A percentile compares a stretch with the other conserved stretches of the same genome.
Conservation (phyloP, 2,888 invertebrate genomes). For the Dastarcus helophoroides region DNA sequence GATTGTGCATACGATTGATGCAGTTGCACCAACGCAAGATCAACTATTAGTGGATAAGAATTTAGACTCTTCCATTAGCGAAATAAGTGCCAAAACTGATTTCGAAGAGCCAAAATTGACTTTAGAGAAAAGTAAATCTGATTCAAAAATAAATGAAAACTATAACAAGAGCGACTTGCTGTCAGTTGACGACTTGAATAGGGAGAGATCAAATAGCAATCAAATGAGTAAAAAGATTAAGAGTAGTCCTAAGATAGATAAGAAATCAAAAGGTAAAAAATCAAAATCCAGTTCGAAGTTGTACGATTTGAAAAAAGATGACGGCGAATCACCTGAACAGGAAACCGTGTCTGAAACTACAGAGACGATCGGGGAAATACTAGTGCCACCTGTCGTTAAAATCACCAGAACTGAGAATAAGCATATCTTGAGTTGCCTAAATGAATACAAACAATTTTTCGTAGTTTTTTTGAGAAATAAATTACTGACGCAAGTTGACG, state of each 20-base stretch:
- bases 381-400: constrained; percentile 15
- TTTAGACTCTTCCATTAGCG: constrained; percentile 13
- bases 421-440: constrained; percentile 31
- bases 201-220: constrained; percentile 36
- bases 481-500: constrained; percentile 37
- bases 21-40: constrained; percentile 1
- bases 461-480: constrained; percentile 34
- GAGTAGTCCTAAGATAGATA: constrained; percentile 41
- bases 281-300: constrained; percentile 46
- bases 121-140: constrained; percentile 55
- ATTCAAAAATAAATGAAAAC: constrained; percentile 48
- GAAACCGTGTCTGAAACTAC: constrained; percentile 6
- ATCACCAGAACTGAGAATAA: constrained; percentile 32
- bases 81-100: constrained; percentile 10
- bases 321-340: constrained; percentile 23
- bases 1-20: background rate
- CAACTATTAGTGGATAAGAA: constrained; percentile 14
- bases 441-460: constrained; percentile 34
- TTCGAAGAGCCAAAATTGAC: constrained; percentile 21
- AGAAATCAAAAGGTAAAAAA: constrained; percentile 48
- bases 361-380: constrained; percentile 10
- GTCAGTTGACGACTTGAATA: constrained; percentile 26
- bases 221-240: constrained; percentile 36
- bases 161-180: constrained; percentile 21
- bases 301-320: constrained; percentile 43